phyloP scores from a whole-genome alignment of 2,888 invertebrate genomes.

The Zelleria hepariella region DNA sequence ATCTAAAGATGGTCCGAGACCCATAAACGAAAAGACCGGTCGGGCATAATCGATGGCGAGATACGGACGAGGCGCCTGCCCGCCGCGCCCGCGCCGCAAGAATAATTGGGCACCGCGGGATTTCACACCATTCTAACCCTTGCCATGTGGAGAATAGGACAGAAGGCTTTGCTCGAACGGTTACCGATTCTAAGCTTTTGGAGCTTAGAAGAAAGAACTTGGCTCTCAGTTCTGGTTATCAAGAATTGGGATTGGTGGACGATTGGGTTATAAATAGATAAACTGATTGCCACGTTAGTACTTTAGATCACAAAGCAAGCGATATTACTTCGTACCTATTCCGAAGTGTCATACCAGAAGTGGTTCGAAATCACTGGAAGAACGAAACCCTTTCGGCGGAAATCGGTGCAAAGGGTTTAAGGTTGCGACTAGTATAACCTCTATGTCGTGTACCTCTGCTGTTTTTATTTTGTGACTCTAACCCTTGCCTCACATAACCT shows the following conservation, averaged over 20 bases:
- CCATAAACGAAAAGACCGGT: constrained; percentile 66
- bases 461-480: not conserved
- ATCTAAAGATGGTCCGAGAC: constrained; percentile 31
- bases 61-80: constrained; percentile 63
- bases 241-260: too few species aligned
- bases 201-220: not conserved
- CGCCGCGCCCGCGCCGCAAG: constrained; percentile 59
- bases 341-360: too few species aligned
- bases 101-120: constrained; percentile 69
- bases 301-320: too few species aligned
- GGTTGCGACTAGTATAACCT: too few species aligned
- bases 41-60: constrained; percentile 62
- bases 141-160: not conserved
- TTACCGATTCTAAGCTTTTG: too few species aligned
- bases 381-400: too few species aligned
- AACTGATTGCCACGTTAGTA: too few species aligned
- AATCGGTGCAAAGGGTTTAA: too few species aligned
- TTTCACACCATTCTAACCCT: constrained; percentile 53
- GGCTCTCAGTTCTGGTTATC: too few species aligned
- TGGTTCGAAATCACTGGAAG: too few species aligned
- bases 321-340: too few species aligned
- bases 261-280: too few species aligned
- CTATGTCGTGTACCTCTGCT: not conserved
- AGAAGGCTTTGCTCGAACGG: not conserved
- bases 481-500: not conserved